These are phyloP conservation scores for Mimumesa dahlbomi DNA, from an alignment of 2,888 invertebrate genomes.

Conservation along the genomic window DNA sequence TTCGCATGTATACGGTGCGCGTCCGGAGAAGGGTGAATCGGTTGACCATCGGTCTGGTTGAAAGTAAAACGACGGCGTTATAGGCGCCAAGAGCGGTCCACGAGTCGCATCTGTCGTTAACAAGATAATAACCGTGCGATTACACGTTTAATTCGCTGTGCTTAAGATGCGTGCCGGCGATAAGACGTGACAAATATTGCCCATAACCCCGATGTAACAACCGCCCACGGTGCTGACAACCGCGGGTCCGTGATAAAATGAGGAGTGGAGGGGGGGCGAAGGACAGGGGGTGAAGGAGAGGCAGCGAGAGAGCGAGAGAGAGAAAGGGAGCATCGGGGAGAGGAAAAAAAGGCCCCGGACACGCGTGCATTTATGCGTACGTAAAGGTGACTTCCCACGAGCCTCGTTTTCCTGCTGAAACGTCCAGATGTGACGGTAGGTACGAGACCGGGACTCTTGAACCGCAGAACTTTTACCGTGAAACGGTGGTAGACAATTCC, in stretches of 20 bases:
- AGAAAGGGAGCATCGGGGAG: background rate
- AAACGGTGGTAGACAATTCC: no score
- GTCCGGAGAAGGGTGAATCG: no score
- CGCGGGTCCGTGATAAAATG: slow-evolving; percentile 45
- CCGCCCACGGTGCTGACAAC: slow-evolving; percentile 64
- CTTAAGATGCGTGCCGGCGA: slow-evolving; percentile 73
- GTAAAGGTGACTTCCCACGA: background rate
- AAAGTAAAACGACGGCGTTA: slow-evolving; percentile 5
- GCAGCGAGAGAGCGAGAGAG: background rate
- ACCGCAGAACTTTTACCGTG: no score
- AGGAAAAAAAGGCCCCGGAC: slow-evolving; percentile 23
- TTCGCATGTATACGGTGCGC: no score
- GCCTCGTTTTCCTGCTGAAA: no score
- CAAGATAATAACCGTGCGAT: slow-evolving; percentile 77
- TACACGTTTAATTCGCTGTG: slow-evolving; percentile 75
- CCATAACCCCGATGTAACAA: slow-evolving; percentile 69
- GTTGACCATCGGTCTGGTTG: no score
- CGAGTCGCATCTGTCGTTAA: slow-evolving; percentile 65
- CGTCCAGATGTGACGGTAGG: no score
- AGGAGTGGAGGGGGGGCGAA: background rate
- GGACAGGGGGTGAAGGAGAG: background rate
- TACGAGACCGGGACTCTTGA: no score
- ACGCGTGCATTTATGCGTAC: slow-evolving; percentile 22
- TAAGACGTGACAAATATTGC: slow-evolving; percentile 78
- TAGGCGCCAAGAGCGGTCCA: slow-evolving; percentile 16